Evolutionary conservation across 2,888 invertebrate species (phyloP).

Genomic region (Incurvaria masculella): DNA sequence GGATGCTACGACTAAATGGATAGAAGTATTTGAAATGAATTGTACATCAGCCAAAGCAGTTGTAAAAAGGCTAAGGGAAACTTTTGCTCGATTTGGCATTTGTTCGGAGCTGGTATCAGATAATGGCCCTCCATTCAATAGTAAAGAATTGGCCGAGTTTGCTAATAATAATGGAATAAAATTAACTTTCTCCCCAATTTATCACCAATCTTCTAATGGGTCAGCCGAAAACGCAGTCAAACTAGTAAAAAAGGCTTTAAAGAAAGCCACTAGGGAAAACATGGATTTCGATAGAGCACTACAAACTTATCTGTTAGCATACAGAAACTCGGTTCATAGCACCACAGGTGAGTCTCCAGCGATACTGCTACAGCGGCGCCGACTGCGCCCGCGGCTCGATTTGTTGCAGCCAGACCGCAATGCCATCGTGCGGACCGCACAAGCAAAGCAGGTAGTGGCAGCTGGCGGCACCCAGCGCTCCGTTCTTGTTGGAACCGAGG

Average conservation of each 20-base stretch:
- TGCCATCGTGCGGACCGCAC: background rate
- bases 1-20: no score
- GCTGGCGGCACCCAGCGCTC: background rate
- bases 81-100: no score
- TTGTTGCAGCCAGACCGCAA: background rate
- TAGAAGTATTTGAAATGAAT: no score
- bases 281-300: background rate
- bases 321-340: background rate
- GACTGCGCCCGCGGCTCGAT: slow-evolving; percentile 2
- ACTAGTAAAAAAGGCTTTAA: slow-evolving; percentile 5
- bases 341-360: slow-evolving; percentile 4
- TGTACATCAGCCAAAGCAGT: no score
- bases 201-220: slow-evolving; percentile 8
- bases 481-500: background rate
- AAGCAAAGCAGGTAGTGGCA: background rate
- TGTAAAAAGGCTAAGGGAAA: no score
- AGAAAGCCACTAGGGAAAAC: slow-evolving; percentile 2
- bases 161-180: slow-evolving; percentile 4
- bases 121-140: no score
- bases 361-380: background rate
- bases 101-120: no score
- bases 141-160: no score
- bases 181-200: slow-evolving; percentile 3
- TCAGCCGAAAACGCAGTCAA: slow-evolving; percentile 7
- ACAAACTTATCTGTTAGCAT: slow-evolving; percentile 1